phyloP scores from a whole-genome alignment of 1,140 invertebrate species.

The Geopemphigus sp. region DNA sequence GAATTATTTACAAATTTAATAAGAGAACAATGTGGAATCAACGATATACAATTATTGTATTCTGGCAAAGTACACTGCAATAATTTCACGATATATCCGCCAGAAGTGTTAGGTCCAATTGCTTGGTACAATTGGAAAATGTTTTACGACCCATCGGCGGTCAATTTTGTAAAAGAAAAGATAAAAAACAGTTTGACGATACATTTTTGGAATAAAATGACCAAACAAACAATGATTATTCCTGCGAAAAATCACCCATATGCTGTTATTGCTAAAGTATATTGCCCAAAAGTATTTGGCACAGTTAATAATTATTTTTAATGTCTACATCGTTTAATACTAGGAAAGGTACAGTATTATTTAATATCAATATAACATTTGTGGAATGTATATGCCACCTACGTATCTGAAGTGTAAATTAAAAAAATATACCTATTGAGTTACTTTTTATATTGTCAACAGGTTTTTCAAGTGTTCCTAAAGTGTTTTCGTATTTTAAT shows the following conservation, averaged over 20 bases:
- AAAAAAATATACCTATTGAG: too few species aligned
- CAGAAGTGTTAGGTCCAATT: conserved; percentile 66
- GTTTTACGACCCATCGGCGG: conserved; percentile 61
- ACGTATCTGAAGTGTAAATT: too few species aligned
- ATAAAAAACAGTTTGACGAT: conserved; percentile 61
- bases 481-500: too few species aligned
- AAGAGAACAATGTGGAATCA: background rate
- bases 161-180: conserved; percentile 57
- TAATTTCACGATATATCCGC: conserved; percentile 65
- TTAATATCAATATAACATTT: too few species aligned
- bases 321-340: background rate
- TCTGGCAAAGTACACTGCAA: conserved; percentile 58
- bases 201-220: conserved; percentile 70
- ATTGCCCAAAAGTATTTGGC: conserved; percentile 52
- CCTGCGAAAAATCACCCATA: conserved; percentile 52
- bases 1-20: background rate
- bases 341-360: too few species aligned
- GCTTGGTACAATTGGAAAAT: conserved; percentile 63
- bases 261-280: conserved; percentile 50
- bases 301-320: conserved; percentile 48
- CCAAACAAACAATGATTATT: conserved; percentile 47
- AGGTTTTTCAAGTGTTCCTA: too few species aligned
- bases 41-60: background rate
- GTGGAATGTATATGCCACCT: too few species aligned
- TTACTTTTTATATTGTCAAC: too few species aligned